Conservation (phyloP, 2,888 invertebrate genomes). For the Tetropium fuscum region DNA sequence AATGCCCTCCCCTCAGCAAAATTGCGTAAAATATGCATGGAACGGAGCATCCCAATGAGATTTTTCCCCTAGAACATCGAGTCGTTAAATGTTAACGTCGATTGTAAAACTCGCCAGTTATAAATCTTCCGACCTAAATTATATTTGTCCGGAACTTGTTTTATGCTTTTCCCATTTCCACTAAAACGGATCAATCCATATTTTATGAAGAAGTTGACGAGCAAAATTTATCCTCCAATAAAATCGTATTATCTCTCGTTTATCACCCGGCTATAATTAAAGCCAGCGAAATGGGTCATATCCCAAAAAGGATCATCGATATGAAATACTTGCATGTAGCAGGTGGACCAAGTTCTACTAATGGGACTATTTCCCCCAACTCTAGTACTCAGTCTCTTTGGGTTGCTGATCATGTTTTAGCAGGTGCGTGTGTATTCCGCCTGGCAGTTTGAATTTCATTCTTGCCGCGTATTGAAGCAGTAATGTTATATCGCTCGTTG, state of each 20-base stretch:
- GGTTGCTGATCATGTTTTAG: too few species aligned
- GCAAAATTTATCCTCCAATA: constrained; percentile 50
- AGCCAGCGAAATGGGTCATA: too few species aligned
- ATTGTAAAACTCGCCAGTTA: constrained; percentile 65
- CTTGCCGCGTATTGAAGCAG: too few species aligned
- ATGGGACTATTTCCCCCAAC: too few species aligned
- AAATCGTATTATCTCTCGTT: constrained; percentile 42
- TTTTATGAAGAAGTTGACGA: constrained; percentile 55
- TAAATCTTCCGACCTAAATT: constrained; percentile 63
- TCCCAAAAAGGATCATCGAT: too few species aligned
- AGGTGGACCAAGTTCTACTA: too few species aligned
- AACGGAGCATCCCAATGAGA: constrained; percentile 58
- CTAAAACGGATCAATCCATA: constrained; percentile 56
- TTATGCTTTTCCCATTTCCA: constrained; percentile 56
- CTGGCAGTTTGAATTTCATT: too few species aligned
- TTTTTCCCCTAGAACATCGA: constrained; percentile 58
- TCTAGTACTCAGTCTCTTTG: too few species aligned
- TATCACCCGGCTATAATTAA: constrained; percentile 34
- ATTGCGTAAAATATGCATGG: constrained; percentile 58
- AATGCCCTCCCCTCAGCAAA: constrained; percentile 36
- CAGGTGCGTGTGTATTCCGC: too few species aligned
- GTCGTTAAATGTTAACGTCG: constrained; percentile 65
- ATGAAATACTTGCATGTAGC: too few species aligned
- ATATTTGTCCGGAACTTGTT: constrained; percentile 62
- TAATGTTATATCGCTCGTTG: too few species aligned